Base-by-base conservation (phyloP, 2,797 vertebrate genomes). In the Hydrolagus colliei region DNA sequence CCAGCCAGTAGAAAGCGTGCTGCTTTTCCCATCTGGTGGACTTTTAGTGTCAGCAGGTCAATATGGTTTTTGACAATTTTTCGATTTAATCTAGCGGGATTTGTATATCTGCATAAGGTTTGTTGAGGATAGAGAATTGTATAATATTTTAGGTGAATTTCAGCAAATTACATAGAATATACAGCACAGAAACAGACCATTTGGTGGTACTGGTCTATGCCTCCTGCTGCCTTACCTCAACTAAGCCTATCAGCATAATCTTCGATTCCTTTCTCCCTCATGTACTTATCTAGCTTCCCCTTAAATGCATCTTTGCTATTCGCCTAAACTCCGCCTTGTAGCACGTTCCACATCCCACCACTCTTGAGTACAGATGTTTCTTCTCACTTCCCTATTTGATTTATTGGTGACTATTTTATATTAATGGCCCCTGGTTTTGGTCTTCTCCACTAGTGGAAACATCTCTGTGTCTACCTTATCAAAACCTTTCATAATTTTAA, bases 1-100 rank as follows among this genome's bases (percentile, higher is more conserved):
- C 4, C 96, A 99, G 84, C 98, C 98, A 0, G 97, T 99, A 88
- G 98, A 99, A 88, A 97, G 96, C 1, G 93, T 98, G 61, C 94
- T 99, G 76, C 95, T 99, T 0, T 99, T 97, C 89, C 97, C 97
- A 2, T 97, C 97, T 82, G 98, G 96, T 87, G 96, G 97, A 9
- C 96, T 99, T 86, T 93, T 99, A 0, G 96, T 97, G 14, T 99
- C 98, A 87, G 95, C 98, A 96, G 98, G 97, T 99, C 9, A 91
- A 75, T 86, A 20, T 41, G 7, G 41, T 73, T 86, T 85, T 72
- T 86, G 61, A 68, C 72, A 74, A 74, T 61, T 11, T 82, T 16
- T 14, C 72, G 68, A 18, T 59, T 41, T 73, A 32, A 14, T 68
- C 4, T 9, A 52, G 32, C 41, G 16, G 2, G 8, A 10, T 71